These are phyloP conservation scores for Apteryx owenii DNA, from an alignment of 2,113 vertebrate species.

Conservation along the genomic window DNA sequence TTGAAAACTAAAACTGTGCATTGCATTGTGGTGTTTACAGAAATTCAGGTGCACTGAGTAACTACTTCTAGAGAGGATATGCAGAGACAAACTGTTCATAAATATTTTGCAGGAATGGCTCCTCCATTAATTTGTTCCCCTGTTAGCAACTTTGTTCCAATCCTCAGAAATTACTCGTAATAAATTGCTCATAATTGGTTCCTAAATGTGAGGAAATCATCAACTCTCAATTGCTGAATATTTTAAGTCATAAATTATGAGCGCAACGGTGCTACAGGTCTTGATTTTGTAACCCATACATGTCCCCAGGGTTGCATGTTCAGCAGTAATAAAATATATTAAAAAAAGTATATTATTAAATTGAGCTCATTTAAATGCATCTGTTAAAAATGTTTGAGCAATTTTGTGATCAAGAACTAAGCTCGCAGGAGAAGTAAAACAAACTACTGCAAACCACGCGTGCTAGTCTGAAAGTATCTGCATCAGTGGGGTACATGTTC, in stretches of 20 bases:
- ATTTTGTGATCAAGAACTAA: neutral
- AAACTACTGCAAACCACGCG: neutral
- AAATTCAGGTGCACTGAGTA: neutral
- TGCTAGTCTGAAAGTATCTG: neutral
- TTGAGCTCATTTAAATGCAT: neutral
- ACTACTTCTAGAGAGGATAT: neutral
- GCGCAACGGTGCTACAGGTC: neutral
- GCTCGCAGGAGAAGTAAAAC: neutral
- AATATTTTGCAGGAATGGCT: neutral
- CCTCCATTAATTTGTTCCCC: neutral
- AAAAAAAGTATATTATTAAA: neutral
- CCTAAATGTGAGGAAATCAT: neutral
- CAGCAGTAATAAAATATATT: neutral
- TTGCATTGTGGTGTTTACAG: neutral
- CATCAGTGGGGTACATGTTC: neutral
- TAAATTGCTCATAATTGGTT: neutral
- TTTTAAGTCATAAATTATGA: neutral
- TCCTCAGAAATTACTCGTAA: neutral
- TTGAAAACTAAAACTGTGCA: neutral
- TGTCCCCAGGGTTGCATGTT: neutral
- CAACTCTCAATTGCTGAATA: neutral
- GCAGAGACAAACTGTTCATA: neutral
- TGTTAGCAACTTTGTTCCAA: neutral
- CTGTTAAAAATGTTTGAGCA: neutral
- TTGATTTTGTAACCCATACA: rapidly evolving